A percentile compares a stretch with the other conserved stretches of the same genome.
Evolutionary conservation across 2,797 vertebrate genomes (phyloP).

Genomic region (Stomatorhinus walkeri): DNA sequence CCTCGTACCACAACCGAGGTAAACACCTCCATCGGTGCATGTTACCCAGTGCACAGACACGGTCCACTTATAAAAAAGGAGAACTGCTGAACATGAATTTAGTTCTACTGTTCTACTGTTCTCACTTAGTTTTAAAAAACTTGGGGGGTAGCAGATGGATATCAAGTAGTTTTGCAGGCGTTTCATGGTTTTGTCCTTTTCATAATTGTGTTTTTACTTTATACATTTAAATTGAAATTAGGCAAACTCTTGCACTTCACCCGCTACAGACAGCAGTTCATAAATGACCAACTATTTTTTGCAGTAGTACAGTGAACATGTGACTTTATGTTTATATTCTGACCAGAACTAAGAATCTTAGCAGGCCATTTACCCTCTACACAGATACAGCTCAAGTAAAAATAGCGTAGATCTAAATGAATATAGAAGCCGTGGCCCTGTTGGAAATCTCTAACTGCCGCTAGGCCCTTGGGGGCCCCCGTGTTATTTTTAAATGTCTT

Average conservation of each 20-base stretch:
- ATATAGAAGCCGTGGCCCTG: background rate
- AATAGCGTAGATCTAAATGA: background rate
- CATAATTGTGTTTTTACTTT: background rate
- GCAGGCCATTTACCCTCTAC: background rate
- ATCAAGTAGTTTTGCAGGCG: background rate
- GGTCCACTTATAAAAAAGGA: background rate
- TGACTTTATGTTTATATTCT: background rate
- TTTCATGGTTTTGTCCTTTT: background rate
- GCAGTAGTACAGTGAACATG: background rate
- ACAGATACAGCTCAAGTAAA: background rate
- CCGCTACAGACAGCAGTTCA: conserved; percentile 34
- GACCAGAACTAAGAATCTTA: background rate
- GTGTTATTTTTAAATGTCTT: conserved; percentile 43
- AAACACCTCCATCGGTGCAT: conserved; percentile 20
- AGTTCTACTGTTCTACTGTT: background rate
- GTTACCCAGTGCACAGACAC: background rate
- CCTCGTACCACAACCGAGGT: conserved; percentile 45
- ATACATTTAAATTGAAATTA: background rate
- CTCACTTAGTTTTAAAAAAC: background rate
- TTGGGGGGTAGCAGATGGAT: background rate
- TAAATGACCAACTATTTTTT: background rate
- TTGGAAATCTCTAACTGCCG: background rate
- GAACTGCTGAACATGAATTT: background rate
- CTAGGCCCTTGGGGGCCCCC: conserved; percentile 25
- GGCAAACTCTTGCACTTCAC: background rate